These are phyloP conservation scores for Erythrocercus mccallii DNA, from an alignment of 2,113 vertebrate genomes.

Conservation along the genomic window DNA sequence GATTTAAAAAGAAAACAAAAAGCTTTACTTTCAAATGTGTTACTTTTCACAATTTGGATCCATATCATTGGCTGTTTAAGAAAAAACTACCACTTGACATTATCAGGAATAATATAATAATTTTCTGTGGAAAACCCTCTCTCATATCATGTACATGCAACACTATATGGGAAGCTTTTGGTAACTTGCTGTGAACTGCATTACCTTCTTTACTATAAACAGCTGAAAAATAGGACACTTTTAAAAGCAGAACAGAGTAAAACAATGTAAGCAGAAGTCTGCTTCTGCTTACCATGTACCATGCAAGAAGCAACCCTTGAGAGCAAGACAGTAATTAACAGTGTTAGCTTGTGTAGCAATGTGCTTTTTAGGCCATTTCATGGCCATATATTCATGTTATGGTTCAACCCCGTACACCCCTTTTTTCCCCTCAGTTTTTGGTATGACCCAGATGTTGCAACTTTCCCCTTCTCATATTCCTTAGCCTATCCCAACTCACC, in stretches of 20 bases:
- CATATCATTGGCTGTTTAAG: neutral
- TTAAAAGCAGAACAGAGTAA: neutral
- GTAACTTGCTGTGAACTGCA: neutral
- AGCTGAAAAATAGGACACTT: neutral
- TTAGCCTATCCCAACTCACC: no score
- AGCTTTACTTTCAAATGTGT: neutral
- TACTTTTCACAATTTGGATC: neutral
- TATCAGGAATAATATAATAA: neutral
- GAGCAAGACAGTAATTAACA: neutral
- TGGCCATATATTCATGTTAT: no score
- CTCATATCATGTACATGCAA: neutral
- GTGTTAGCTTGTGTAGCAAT: no score
- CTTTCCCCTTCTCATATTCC: no score
- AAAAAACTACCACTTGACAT: neutral
- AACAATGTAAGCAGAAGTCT: neutral
- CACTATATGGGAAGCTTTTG: neutral
- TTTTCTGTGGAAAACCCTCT: neutral
- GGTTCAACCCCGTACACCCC: no score
- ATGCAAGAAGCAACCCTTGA: neutral
- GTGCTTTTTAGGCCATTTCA: no score
- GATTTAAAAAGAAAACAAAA: neutral
- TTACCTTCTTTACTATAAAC: neutral
- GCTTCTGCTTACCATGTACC: neutral
- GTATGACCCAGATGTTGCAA: no score
- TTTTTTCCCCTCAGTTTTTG: no score